phyloP scores from a whole-genome alignment of 2,888 invertebrate genomes.

The Tortricodes alternella region DNA sequence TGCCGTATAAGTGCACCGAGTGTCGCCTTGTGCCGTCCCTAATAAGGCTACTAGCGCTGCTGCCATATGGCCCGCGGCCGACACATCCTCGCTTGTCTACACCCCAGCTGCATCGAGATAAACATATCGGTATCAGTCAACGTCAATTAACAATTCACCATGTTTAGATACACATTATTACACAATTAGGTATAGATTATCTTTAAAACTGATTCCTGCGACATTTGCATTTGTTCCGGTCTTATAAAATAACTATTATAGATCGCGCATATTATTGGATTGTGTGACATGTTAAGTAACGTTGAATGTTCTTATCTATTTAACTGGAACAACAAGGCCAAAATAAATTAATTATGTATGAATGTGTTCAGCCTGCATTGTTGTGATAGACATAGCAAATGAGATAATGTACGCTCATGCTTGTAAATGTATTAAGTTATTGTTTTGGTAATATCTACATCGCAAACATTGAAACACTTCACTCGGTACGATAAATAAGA shows the following conservation, averaged over 20 bases:
- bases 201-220: not conserved
- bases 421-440: conserved; percentile 48
- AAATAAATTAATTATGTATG: conserved; percentile 39
- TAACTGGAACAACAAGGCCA: conserved; percentile 35
- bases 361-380: conserved; percentile 40
- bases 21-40: conserved; percentile 77
- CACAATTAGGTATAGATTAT: not conserved
- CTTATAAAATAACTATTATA: not conserved
- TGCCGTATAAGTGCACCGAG: conserved; percentile 82
- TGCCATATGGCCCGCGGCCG: conserved; percentile 76
- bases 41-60: conserved; percentile 70
- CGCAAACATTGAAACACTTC: conserved; percentile 17
- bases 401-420: conserved; percentile 47
- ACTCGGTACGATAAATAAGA: conserved; percentile 19
- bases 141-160: conserved; percentile 45
- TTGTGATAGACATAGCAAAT: conserved; percentile 38
- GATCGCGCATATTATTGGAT: not conserved
- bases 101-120: conserved; percentile 54
- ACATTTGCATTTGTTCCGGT: not conserved
- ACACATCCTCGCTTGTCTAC: conserved; percentile 68
- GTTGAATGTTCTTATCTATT: conserved; percentile 32
- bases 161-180: too few species aligned
- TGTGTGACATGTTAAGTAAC: conserved; percentile 9
- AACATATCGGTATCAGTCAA: conserved; percentile 48
- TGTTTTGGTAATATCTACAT: conserved; percentile 42